Percentiles rank a stretch among this genome's conserved stretches.
phyloP scores from a whole-genome alignment of 2,888 invertebrate genomes.

The Drosophila mimetica region DNA sequence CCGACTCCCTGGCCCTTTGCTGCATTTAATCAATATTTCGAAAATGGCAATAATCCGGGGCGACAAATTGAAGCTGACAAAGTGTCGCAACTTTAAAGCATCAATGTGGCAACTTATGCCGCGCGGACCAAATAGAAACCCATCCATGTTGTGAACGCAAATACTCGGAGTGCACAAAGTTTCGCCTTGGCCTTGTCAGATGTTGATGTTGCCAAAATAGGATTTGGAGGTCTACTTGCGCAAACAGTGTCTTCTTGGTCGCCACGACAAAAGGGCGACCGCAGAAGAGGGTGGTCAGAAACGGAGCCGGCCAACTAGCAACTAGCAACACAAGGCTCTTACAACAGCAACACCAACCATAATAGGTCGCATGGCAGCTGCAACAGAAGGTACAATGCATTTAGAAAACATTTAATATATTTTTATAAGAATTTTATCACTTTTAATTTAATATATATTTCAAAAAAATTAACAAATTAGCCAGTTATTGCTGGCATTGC shows the following conservation, averaged over 20 bases:
- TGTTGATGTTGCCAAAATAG: slow-evolving; percentile 8
- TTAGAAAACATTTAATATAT: neutral
- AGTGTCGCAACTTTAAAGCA: slow-evolving; percentile 44
- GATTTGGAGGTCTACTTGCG: slow-evolving; percentile 2
- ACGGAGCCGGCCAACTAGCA: neutral
- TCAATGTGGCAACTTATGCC: neutral
- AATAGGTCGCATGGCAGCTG: neutral
- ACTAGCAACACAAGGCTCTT: neutral
- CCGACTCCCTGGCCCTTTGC: slow-evolving; percentile 31
- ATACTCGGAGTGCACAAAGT: slow-evolving; percentile 7
- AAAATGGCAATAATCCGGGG: slow-evolving; percentile 3
- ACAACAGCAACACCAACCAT: slow-evolving; percentile 1
- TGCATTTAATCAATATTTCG: slow-evolving; percentile 61
- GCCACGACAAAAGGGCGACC: slow-evolving; percentile 17
- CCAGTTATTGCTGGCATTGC: too few species aligned
- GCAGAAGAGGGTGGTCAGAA: neutral
- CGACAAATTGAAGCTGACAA: slow-evolving; percentile 57
- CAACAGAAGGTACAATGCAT: neutral
- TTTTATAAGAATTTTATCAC: neutral
- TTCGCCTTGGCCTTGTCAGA: slow-evolving; percentile 7
- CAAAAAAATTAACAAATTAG: neutral
- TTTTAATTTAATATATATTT: neutral
- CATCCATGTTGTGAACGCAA: slow-evolving; percentile 6
- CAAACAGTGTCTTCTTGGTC: slow-evolving; percentile 1
- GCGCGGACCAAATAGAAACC: neutral